Evolutionary conservation across 1,140 invertebrate species (phyloP), one percentile per base, ranked within the genome.

Genomic region (Meloidogyne floridensis): DNA sequence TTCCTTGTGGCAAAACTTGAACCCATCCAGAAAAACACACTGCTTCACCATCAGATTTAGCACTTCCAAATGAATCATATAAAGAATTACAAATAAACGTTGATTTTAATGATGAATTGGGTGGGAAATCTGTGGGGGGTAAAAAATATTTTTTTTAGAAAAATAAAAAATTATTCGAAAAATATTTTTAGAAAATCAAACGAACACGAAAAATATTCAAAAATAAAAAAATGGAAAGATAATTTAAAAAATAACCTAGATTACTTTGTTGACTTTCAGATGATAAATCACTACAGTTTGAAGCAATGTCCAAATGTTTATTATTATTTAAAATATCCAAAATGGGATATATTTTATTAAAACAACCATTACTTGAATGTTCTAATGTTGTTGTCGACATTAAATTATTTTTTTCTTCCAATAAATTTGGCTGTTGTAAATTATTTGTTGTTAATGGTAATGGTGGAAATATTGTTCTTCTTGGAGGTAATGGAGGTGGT

Each of bases 11-110:
- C 6, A 83, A 69, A 7, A 85, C 20, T 47, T 79, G 75, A 13
- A 86, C 86, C 84, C 83, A 87, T 51, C 85, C 85, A 53, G 83
- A 86, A 69, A 87, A 86, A 72, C 86, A 86, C 56, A 86, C 69
- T 13, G 72, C 76, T 80, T 85, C 84, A 18, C 85, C 82, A 43
- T 83, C 76, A 18, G 71, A 82, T 75, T 83, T 81, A 2, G 53
- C 10, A 10, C n/a, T 72, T 42, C 65, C 77, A 51, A 79, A 79
- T 42, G 77, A 72, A n/a, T 79, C 77, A 53, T 72, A 69, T 13
- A 65, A 65, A 42, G 65, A 79, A 20, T 69, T 42, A 56, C 32
- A 77, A 56, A 47, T 56, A 54, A 65, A 65, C 0, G 59, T n/a
- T 7, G 59, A 65, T n/a, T 65, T n/a, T 65, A 65, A 18, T n/a